Evolutionary conservation across 2,797 vertebrate species (phyloP), one percentile per base, ranked within the genome.

Genomic region (Kryptolebias ocellatus): DNA sequence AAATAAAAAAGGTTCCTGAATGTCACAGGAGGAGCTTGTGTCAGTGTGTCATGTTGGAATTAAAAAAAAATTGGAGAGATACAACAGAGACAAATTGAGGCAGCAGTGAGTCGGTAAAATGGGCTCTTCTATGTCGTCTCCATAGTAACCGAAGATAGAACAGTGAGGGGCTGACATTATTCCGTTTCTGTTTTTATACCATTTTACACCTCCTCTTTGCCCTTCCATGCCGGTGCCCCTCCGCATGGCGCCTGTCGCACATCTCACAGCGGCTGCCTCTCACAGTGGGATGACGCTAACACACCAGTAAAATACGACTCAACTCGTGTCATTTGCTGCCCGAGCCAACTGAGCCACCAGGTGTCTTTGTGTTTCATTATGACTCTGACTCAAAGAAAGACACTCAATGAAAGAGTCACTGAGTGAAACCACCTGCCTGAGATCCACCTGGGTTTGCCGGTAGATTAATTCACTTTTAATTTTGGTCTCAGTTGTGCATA

Each of bases 111-210:
- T 56, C 44, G 15, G 42, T 20, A 59, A 54, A 42, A 53, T 1
- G 5, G 18, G 5, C 18, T 59, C 27, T 20, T 62, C 24, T 37
- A 11, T 14, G 6, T 24, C 18, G 54, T 73, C 51, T 60, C 72
- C 60, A 62, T 74, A 57, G 81, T 56, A 72, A 78, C 74, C 27
- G 39, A 59, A 39, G 58, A 72, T 57, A n/a, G 60, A 58, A 60
- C 17, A 8, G 20, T 31, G 18, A 74, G 10, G 18, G 34, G 20
- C 24, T 59, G 49, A 56, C 51, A 71, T 50, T 69, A 54, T 63
- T 65, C 65, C 29, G 27, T 59, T 65, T 52, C 57, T 56, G 51
- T 72, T 76, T 69, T 72, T 51, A 42, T 60, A 47, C 24, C 34
- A 51, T 46, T 59, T 60, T 39, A 56, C 52, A 64, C 81, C 45